A percentile compares a stretch with the other conserved stretches of the same genome.
Evolutionary conservation across 2,113 vertebrate species (phyloP).

Genomic region (Cyphomyrus plagiostoma): DNA sequence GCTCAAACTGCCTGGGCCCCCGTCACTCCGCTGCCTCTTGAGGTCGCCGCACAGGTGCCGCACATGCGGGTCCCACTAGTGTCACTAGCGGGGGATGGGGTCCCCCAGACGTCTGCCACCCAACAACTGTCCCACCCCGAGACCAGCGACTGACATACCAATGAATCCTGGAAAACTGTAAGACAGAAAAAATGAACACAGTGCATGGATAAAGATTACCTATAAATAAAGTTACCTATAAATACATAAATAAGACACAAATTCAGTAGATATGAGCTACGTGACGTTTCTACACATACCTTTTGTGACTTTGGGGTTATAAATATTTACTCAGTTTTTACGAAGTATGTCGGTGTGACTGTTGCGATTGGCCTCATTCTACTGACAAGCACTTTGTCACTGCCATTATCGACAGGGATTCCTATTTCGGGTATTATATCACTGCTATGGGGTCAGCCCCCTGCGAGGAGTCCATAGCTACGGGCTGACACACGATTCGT

Average conservation of each 20-base stretch:
- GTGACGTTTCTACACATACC: neutral
- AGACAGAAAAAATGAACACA: neutral
- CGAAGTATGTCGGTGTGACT: neutral
- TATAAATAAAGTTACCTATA: too few relatives aligned
- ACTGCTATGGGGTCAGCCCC: neutral
- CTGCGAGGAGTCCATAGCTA: neutral
- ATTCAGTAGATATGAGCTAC: neutral
- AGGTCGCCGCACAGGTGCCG: neutral
- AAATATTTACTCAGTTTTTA: neutral
- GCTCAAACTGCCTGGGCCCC: slow-evolving; percentile 27
- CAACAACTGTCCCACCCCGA: neutral
- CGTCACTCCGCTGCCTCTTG: slow-evolving; percentile 7
- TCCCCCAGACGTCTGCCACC: neutral
- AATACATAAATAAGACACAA: neutral
- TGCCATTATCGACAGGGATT: neutral
- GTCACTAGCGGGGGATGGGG: neutral
- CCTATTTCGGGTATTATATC: neutral
- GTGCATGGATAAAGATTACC: too few relatives aligned
- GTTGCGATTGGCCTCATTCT: neutral
- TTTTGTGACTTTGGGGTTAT: neutral
- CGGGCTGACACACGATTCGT: neutral
- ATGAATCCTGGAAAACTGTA: neutral
- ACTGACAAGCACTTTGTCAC: neutral
- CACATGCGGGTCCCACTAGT: neutral
- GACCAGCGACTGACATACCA: neutral